Percentiles rank a stretch among this genome's conserved stretches.
Conservation (phyloP, 2,797 vertebrate species). For the Mus minutoides region DNA sequence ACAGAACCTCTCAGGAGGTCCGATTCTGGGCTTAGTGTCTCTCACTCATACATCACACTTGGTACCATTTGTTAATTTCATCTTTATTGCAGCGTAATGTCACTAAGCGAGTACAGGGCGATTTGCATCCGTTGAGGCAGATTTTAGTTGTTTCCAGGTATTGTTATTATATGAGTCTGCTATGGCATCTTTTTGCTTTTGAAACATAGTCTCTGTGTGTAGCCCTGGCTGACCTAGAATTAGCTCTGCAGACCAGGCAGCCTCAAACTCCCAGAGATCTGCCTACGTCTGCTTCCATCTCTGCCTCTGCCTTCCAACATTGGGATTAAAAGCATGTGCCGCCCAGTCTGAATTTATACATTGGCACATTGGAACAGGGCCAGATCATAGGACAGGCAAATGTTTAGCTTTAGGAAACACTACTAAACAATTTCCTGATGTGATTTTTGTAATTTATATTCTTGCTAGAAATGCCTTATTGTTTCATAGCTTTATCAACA, state of each 20-base stretch:
- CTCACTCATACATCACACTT: neutral
- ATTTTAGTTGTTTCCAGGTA: conserved; percentile 13
- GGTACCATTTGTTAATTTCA: neutral
- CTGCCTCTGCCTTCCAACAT: neutral
- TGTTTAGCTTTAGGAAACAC: conserved; percentile 34
- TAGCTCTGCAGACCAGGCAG: neutral
- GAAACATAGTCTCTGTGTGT: neutral
- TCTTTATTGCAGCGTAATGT: neutral
- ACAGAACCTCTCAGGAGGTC: neutral
- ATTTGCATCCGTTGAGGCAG: neutral
- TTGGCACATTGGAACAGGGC: conserved; percentile 5
- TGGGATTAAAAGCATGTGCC: neutral
- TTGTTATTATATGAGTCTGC: neutral
- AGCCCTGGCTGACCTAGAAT: neutral
- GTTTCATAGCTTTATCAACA: neutral
- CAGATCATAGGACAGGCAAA: neutral
- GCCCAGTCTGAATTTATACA: neutral
- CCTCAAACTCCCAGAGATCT: neutral
- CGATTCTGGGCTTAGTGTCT: conserved; percentile 14
- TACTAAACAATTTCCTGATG: conserved; percentile 39
- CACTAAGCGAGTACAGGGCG: conserved; percentile 13
- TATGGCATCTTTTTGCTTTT: neutral
- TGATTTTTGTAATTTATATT: conserved; percentile 43
- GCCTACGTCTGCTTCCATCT: neutral
- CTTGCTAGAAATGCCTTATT: neutral